Conservation (phyloP, 1,140 invertebrate genomes). For the Colletes gigas region DNA sequence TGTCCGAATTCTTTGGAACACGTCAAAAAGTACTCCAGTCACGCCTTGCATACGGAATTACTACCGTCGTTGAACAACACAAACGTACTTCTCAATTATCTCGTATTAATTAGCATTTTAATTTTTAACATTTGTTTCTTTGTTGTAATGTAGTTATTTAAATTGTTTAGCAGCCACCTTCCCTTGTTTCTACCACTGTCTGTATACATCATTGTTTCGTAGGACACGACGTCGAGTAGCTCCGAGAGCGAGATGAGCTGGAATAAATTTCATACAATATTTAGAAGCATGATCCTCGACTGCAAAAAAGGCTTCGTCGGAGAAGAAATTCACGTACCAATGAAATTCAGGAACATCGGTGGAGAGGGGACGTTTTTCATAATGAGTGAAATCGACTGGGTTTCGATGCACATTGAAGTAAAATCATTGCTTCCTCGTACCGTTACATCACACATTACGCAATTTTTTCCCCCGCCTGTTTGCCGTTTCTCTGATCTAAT, state of each 20-base stretch:
- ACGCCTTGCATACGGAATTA: not conserved
- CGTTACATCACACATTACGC: not conserved
- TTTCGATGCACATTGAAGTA: constrained; percentile 67
- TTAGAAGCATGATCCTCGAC: constrained; percentile 58
- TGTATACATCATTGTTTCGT: not conserved
- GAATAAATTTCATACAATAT: too few relatives aligned
- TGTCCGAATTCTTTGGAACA: too few relatives aligned
- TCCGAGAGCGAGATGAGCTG: not conserved
- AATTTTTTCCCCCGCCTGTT: too few relatives aligned
- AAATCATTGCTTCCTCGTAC: not conserved
- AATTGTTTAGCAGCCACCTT: too few relatives aligned
- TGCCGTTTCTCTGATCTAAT: too few relatives aligned
- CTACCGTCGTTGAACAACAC: not conserved
- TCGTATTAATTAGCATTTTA: too few relatives aligned
- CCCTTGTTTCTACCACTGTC: too few relatives aligned
- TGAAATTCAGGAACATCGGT: constrained; percentile 69
- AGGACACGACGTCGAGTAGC: not conserved
- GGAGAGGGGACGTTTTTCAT: constrained; percentile 71
- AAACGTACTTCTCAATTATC: not conserved
- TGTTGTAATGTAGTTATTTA: too few relatives aligned
- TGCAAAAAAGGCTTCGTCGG: constrained; percentile 72
- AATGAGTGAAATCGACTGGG: constrained; percentile 75
- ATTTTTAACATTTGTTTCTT: too few relatives aligned
- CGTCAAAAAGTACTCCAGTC: too few relatives aligned
- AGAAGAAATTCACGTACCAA: constrained; percentile 52